Evolutionary conservation across 2,113 vertebrate genomes (phyloP).

Genomic region (Platycercus adscitus): DNA sequence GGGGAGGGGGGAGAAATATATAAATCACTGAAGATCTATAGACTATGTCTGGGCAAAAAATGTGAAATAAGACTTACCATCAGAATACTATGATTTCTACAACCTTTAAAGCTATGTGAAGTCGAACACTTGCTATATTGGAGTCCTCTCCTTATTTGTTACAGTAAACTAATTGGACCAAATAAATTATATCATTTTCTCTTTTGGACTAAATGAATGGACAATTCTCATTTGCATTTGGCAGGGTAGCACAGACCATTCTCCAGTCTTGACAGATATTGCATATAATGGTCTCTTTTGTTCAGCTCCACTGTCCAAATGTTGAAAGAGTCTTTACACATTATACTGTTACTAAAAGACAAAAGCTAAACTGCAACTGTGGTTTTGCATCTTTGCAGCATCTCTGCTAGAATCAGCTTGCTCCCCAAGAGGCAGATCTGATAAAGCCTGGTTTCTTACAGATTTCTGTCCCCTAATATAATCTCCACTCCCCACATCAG

Average conservation of each 20-base stretch:
- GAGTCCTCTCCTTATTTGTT: background rate
- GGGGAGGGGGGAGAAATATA: fast-evolving
- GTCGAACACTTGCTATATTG: background rate
- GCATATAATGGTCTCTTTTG: background rate
- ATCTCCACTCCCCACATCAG: background rate
- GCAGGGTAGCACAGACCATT: conserved; percentile 15
- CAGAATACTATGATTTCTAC: background rate
- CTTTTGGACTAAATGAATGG: background rate
- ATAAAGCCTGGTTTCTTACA: background rate
- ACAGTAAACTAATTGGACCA: conserved; percentile 15
- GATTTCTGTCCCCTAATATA: background rate
- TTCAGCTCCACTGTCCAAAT: background rate
- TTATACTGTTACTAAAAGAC: background rate
- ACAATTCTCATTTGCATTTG: conserved; percentile 27
- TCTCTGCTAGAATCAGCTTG: background rate
- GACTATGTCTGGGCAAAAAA: background rate
- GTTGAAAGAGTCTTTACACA: conserved; percentile 5
- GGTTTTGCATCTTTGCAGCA: background rate
- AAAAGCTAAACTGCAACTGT: conserved; percentile 8
- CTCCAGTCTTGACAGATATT: conserved; percentile 26
- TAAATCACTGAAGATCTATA: background rate
- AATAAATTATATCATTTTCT: conserved; percentile 24
- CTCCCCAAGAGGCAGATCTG: background rate
- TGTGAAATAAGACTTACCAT: background rate
- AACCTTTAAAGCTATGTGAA: background rate